Evolutionary conservation across 1,140 invertebrate genomes (phyloP).

Genomic region (Lordiphosa stackelbergi): DNA sequence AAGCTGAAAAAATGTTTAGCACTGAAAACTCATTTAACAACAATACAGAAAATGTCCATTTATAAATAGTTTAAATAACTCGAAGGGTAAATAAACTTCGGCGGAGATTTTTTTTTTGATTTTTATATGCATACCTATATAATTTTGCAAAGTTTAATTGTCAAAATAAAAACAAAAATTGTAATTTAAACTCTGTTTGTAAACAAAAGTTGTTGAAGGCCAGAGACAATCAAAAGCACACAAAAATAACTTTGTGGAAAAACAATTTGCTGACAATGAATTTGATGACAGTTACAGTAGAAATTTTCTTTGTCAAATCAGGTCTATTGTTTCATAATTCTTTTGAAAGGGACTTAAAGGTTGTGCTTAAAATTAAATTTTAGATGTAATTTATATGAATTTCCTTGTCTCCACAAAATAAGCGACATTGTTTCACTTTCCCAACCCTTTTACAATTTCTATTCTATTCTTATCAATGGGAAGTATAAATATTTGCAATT

Average conservation of each 20-base stretch:
- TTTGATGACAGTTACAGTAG: slow-evolving; percentile 8
- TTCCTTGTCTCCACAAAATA: too few relatives aligned
- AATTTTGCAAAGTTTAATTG: slow-evolving; percentile 43
- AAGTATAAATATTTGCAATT: slow-evolving; percentile 26
- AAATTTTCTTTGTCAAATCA: slow-evolving; percentile 1
- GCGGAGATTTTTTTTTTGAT: not conserved
- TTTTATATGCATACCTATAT: slow-evolving; percentile 30
- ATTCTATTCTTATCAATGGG: slow-evolving; percentile 10
- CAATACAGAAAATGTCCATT: too few relatives aligned
- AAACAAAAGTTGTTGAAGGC: not conserved
- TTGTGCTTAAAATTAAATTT: not conserved
- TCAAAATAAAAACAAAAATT: slow-evolving; percentile 15
- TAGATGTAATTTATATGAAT: too few relatives aligned
- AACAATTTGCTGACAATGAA: slow-evolving; percentile 9
- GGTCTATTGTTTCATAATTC: not conserved
- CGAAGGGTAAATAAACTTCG: too few relatives aligned
- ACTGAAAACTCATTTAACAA: too few relatives aligned
- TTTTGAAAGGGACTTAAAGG: not conserved
- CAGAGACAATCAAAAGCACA: slow-evolving; percentile 8
- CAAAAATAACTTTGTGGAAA: slow-evolving; percentile 9
- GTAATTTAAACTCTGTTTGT: slow-evolving; percentile 7
- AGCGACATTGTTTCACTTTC: not conserved
- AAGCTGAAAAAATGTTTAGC: too few relatives aligned
- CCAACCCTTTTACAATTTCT: not conserved
- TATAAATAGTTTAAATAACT: too few relatives aligned